Conservation (phyloP, 2,797 vertebrate species). For the Moxostoma hubbsi region DNA sequence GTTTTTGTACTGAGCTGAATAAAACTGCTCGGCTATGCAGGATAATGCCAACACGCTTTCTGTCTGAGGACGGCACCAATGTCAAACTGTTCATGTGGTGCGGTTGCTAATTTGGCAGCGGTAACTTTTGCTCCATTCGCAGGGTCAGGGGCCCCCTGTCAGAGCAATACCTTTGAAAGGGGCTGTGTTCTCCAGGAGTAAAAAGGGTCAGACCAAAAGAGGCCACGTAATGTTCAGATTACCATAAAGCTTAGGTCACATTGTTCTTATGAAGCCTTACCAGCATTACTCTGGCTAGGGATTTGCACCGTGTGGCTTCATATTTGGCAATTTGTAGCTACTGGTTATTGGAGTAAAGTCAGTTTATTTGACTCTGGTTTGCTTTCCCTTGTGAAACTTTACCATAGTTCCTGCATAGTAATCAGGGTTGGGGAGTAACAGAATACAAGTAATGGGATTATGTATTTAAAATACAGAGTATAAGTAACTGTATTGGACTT, state of each 20-base stretch:
- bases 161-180: constrained; percentile 70
- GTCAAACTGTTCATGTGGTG: constrained; percentile 58
- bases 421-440: background rate
- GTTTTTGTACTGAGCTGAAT: too few species aligned
- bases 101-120: constrained; percentile 63
- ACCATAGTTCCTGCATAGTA: background rate
- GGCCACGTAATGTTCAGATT: constrained; percentile 74
- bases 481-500: too few species aligned
- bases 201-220: constrained; percentile 75
- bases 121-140: constrained; percentile 56
- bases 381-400: background rate
- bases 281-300: constrained; percentile 30
- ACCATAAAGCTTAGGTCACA: constrained; percentile 71
- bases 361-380: background rate
- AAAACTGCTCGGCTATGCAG: background rate
- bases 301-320: constrained; percentile 28
- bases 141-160: constrained; percentile 68
- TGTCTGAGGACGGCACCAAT: constrained; percentile 55
- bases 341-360: constrained; percentile 20
- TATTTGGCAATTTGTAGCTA: constrained; percentile 18
- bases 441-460: too few species aligned
- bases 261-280: constrained; percentile 29
- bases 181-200: constrained; percentile 70
- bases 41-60: constrained; percentile 24
- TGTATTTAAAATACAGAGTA: too few species aligned